Conservation (phyloP, 2,797 vertebrate species). For the Hemitrygon akajei region DNA sequence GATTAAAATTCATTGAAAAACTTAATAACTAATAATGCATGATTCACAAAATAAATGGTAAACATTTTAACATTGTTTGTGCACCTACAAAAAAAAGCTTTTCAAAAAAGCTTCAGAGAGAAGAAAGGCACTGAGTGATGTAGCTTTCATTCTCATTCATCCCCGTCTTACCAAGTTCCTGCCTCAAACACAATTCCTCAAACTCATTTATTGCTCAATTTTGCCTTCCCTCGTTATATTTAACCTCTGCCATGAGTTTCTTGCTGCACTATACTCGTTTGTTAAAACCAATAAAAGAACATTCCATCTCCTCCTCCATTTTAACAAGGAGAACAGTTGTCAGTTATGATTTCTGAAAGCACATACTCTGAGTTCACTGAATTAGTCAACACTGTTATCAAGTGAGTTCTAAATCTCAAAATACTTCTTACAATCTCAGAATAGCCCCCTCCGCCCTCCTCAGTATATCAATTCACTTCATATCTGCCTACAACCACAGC, state of each 20-base stretch:
- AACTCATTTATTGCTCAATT: background rate
- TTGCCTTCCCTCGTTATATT: background rate
- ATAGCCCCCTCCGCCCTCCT: no score
- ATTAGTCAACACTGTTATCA: no score
- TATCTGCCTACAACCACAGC: background rate
- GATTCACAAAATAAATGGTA: background rate
- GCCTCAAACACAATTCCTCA: no score
- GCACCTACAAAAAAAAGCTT: background rate
- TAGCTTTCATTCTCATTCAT: no score
- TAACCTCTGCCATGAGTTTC: background rate
- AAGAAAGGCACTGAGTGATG: background rate
- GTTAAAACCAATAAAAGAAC: background rate
- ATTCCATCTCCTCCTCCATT: no score
- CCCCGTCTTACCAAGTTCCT: background rate
- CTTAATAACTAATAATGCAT: background rate
- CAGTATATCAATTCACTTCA: background rate
- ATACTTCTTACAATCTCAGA: no score
- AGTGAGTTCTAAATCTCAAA: no score
- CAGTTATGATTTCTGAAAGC: no score
- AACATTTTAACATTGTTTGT: background rate
- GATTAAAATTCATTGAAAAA: conserved; percentile 25
- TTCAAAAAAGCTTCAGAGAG: background rate
- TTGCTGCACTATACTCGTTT: background rate
- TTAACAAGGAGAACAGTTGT: no score
- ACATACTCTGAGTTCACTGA: background rate